phyloP scores from a whole-genome alignment of 2,113 vertebrate genomes.

The Prietella phreatophila region DNA sequence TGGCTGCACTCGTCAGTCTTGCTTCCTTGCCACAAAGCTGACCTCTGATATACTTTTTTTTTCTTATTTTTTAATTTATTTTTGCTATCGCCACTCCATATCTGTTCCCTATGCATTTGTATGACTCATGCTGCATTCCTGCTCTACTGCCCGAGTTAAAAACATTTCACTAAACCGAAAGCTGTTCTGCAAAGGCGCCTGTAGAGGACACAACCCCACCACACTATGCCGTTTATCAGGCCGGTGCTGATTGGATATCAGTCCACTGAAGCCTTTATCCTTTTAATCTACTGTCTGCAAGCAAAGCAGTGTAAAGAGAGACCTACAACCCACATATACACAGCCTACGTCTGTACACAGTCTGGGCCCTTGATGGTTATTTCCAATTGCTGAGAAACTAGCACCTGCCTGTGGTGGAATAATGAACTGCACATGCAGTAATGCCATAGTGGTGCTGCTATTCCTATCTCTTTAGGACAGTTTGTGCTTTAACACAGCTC shows the following conservation, averaged over 20 bases:
- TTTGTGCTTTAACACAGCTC: not conserved
- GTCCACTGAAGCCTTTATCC: slow-evolving; percentile 6
- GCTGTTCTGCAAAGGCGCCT: not conserved
- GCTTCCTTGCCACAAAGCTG: slow-evolving; percentile 11
- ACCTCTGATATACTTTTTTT: slow-evolving; percentile 22
- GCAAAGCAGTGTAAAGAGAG: not conserved
- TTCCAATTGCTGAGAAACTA: slow-evolving; percentile 14
- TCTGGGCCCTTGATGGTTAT: not conserved
- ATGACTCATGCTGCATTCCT: slow-evolving; percentile 31
- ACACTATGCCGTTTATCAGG: not conserved
- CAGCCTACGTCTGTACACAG: not conserved
- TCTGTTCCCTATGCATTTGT: slow-evolving; percentile 32
- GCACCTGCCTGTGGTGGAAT: slow-evolving; percentile 38
- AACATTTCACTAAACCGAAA: not conserved
- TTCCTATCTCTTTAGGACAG: not conserved
- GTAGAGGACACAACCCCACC: slow-evolving; percentile 1
- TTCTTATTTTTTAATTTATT: not conserved
- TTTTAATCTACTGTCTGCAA: not conserved
- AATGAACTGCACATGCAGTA: slow-evolving; percentile 22
- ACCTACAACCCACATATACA: slow-evolving; percentile 9
- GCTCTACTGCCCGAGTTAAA: not conserved
- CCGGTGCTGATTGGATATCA: not conserved
- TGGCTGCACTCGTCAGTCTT: not conserved
- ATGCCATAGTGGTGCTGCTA: not conserved
- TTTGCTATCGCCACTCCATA: not conserved